Percentiles rank a stretch among this genome's conserved stretches.
phyloP scores from a whole-genome alignment of 2,113 vertebrate genomes.

The Chamaea fasciata region DNA sequence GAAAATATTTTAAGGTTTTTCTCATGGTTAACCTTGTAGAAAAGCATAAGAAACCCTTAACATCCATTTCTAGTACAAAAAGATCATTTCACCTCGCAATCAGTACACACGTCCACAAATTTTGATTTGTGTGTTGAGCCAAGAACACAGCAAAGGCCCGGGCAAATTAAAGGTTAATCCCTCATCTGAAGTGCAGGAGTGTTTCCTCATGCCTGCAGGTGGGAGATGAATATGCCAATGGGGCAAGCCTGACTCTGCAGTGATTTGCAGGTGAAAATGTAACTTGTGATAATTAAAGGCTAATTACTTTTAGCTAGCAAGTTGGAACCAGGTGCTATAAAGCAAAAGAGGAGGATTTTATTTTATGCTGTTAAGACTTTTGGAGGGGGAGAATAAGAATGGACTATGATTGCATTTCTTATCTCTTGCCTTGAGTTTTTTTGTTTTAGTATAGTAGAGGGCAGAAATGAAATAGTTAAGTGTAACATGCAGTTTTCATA shows the following conservation, averaged over 20 bases:
- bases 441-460: not conserved
- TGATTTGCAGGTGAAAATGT: constrained; percentile 69
- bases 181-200: not conserved
- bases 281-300: constrained; percentile 73
- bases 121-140: not conserved
- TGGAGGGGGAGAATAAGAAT: accelerated
- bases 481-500: not conserved
- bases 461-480: not conserved
- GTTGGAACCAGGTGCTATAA: constrained; percentile 61
- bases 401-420: not conserved
- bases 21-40: not conserved
- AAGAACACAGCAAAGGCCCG: not conserved
- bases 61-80: not conserved
- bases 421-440: not conserved
- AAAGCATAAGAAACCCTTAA: not conserved
- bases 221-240: constrained; percentile 61
- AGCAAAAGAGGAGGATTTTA: not conserved
- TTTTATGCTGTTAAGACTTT: not conserved
- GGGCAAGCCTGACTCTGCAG: constrained; percentile 32
- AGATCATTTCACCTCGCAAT: not conserved
- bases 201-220: not conserved
- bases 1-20: not conserved
- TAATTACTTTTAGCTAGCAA: constrained; percentile 68
- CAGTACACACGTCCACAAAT: accelerated
- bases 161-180: constrained; percentile 35